Conservation (phyloP, 2,888 invertebrate genomes). For the Nomada goodeniana region DNA sequence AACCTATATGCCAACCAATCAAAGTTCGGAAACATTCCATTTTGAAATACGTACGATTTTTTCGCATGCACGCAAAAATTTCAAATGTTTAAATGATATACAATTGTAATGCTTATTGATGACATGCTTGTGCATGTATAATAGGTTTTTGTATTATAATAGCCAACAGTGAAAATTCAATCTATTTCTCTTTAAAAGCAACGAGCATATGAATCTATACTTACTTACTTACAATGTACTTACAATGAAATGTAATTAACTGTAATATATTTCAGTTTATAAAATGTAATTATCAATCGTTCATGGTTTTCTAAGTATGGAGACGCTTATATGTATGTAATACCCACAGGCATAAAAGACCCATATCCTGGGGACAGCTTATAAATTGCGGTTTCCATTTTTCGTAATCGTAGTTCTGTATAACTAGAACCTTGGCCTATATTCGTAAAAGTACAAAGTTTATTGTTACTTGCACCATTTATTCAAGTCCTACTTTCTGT, state of each 20-base stretch:
- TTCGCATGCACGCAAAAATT: not conserved
- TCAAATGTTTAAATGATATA: not conserved
- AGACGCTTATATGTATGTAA: not conserved
- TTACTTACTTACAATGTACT: no score
- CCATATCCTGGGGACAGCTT: not conserved
- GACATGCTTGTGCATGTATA: no score
- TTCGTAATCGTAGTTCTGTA: not conserved
- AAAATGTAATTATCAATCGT: not conserved
- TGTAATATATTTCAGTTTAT: not conserved
- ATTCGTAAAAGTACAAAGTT: slow-evolving; percentile 9
- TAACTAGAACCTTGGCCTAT: slow-evolving; percentile 15
- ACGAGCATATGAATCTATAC: no score
- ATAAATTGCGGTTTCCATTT: slow-evolving; percentile 15
- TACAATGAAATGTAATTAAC: not conserved
- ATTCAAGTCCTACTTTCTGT: not conserved
- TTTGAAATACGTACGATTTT: not conserved
- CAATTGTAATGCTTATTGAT: no score
- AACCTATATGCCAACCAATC: slow-evolving; percentile 8
- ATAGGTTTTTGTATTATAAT: no score
- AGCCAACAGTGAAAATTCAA: no score
- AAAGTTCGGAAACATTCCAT: not conserved
- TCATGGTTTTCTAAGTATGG: not conserved
- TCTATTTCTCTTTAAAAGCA: no score
- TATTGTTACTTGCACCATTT: not conserved
- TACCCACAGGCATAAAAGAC: not conserved